phyloP scores from a whole-genome alignment of 2,888 invertebrate species.

The Drosophila melanosoma region DNA sequence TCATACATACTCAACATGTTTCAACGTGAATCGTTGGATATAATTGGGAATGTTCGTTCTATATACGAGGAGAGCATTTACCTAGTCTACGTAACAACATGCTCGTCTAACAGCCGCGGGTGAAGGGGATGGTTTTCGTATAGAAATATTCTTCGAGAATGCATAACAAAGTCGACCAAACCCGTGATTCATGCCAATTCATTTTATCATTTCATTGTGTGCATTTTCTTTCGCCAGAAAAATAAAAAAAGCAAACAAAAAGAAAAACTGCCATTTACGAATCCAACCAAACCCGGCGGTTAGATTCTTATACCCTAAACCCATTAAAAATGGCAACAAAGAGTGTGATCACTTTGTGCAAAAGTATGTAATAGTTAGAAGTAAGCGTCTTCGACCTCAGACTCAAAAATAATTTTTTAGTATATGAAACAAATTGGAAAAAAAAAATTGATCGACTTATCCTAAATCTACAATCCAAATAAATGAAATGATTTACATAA shows the following conservation, averaged over 20 bases:
- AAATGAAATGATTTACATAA: neutral
- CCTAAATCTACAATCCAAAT: neutral
- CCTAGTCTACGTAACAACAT: neutral
- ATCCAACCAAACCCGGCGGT: neutral
- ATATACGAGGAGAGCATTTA: neutral
- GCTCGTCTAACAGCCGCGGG: neutral
- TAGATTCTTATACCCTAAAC: constrained; percentile 1
- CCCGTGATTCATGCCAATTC: constrained; percentile 30
- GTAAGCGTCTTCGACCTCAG: neutral
- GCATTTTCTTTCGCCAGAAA: neutral
- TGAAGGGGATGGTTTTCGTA: neutral
- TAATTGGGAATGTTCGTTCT: neutral
- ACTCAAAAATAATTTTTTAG: neutral
- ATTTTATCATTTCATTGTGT: constrained; percentile 11
- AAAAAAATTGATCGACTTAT: neutral
- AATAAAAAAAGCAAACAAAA: neutral
- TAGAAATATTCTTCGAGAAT: neutral
- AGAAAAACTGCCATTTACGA: neutral
- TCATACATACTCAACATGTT: neutral
- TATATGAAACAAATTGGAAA: neutral
- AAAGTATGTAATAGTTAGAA: neutral
- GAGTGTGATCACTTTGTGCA: neutral
- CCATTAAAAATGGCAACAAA: neutral
- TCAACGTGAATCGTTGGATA: neutral
- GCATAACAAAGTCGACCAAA: constrained; percentile 8